Conservation (phyloP, 2,797 vertebrate genomes). For the Euphonia xanthogaster region DNA sequence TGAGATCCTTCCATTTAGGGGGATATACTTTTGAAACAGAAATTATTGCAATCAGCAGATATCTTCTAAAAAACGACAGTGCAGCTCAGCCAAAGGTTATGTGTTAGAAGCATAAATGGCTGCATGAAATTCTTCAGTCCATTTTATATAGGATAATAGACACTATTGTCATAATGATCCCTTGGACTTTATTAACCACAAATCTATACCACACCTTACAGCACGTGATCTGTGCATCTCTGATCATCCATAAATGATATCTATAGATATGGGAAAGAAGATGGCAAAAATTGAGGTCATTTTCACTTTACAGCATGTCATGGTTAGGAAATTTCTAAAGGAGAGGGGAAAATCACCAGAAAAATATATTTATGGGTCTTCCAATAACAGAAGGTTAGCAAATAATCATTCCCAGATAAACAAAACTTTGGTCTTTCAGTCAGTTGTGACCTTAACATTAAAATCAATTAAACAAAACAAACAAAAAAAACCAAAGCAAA, state of each 20-base stretch:
- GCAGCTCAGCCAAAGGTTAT: background rate
- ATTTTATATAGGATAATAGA: background rate
- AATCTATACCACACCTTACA: background rate
- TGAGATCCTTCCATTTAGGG: background rate
- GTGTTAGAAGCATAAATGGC: background rate
- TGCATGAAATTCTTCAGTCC: background rate
- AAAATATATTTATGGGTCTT: background rate
- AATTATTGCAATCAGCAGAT: background rate
- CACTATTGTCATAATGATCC: background rate
- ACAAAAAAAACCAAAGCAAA: background rate
- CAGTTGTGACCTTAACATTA: background rate
- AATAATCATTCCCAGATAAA: background rate
- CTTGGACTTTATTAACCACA: background rate
- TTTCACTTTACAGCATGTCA: background rate
- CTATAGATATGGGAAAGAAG: background rate
- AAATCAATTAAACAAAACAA: background rate
- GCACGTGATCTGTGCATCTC: background rate
- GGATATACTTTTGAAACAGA: slow-evolving; percentile 4
- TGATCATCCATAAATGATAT: background rate
- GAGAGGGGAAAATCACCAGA: background rate
- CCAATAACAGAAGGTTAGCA: background rate
- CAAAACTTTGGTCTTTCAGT: background rate
- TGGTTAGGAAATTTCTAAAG: background rate
- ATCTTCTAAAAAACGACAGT: background rate
- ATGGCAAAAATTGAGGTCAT: background rate